These are phyloP conservation scores for Drosophila formosana DNA, from an alignment of 2,888 invertebrate genomes.

Conservation along the genomic window DNA sequence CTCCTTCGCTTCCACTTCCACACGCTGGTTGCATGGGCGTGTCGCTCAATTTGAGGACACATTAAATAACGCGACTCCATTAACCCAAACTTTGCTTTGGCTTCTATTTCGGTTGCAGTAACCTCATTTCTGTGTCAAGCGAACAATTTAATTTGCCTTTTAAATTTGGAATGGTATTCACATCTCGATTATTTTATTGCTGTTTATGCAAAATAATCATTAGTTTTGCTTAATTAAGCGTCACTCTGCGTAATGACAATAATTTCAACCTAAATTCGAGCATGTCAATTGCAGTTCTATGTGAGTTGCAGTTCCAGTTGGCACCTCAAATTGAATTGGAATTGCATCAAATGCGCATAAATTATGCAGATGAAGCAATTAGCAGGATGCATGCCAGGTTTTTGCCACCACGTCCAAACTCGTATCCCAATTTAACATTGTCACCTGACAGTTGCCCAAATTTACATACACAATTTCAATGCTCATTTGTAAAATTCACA, in stretches of 20 bases:
- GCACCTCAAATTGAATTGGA: slow-evolving; percentile 70
- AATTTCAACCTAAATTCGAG: slow-evolving; percentile 45
- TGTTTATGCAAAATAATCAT: slow-evolving; percentile 63
- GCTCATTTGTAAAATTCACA: slow-evolving; percentile 78
- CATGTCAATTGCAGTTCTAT: slow-evolving; percentile 18
- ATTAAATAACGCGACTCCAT: slow-evolving; percentile 41
- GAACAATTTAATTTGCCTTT: slow-evolving; percentile 21
- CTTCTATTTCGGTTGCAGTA: slow-evolving; percentile 20
- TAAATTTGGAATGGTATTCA: slow-evolving; percentile 3
- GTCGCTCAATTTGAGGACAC: slow-evolving; percentile 45
- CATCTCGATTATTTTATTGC: slow-evolving; percentile 51
- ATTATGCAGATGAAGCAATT: slow-evolving; percentile 80
- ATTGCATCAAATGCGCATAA: slow-evolving; percentile 67
- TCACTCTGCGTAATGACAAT: slow-evolving; percentile 46
- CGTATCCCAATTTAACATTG: slow-evolving; percentile 42
- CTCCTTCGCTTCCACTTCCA: slow-evolving; percentile 1
- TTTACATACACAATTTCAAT: slow-evolving; percentile 70
- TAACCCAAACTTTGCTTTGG: slow-evolving; percentile 3
- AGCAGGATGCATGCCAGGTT: slow-evolving; percentile 47
- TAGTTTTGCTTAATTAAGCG: slow-evolving; percentile 69
- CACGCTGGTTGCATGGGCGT: slow-evolving; percentile 49
- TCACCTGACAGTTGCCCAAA: slow-evolving; percentile 56
- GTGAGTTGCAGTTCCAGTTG: slow-evolving; percentile 13
- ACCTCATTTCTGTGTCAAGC: slow-evolving; percentile 34
- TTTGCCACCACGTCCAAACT: slow-evolving; percentile 19